These are phyloP conservation scores for Eptatretus burgeri DNA, from an alignment of 2,113 vertebrate genomes.

Conservation along the genomic window DNA sequence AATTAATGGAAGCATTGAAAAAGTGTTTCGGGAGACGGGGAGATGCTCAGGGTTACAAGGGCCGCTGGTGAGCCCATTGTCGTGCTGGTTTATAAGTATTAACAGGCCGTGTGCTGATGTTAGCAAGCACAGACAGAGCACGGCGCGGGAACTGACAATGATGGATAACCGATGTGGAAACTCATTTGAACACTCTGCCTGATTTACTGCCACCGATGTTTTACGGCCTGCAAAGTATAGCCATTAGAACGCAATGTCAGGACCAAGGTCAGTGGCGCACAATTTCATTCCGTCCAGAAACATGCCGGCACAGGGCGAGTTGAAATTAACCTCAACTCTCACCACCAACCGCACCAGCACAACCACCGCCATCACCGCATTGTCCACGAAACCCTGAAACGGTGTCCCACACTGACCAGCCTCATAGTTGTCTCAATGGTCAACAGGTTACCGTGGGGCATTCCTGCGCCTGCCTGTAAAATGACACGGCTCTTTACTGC, in stretches of 20 bases:
- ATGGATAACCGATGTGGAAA: conserved; percentile 3
- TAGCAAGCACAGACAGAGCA: background rate
- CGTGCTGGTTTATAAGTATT: conserved; percentile 1
- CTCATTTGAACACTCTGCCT: conserved; percentile 6
- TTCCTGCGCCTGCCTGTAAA: no score
- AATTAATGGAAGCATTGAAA: no score
- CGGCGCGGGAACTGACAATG: conserved; percentile 4
- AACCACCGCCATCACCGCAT: no score
- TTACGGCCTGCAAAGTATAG: background rate
- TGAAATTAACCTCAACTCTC: background rate
- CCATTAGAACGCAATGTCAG: conserved; percentile 6
- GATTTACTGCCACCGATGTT: conserved; percentile 3
- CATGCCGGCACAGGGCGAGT: background rate
- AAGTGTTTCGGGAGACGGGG: background rate
- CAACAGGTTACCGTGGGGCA: no score
- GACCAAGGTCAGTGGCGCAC: conserved; percentile 1
- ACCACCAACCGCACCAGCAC: no score
- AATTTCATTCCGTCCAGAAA: conserved; percentile 1
- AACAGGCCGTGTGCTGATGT: background rate
- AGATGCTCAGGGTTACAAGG: background rate
- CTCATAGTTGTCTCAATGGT: no score
- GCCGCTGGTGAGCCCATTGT: background rate
- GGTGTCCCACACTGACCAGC: no score
- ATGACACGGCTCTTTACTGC: no score
- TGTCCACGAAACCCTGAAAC: no score